Evolutionary conservation across 2,888 invertebrate genomes (phyloP).

Genomic region (Ectobius pallidus): DNA sequence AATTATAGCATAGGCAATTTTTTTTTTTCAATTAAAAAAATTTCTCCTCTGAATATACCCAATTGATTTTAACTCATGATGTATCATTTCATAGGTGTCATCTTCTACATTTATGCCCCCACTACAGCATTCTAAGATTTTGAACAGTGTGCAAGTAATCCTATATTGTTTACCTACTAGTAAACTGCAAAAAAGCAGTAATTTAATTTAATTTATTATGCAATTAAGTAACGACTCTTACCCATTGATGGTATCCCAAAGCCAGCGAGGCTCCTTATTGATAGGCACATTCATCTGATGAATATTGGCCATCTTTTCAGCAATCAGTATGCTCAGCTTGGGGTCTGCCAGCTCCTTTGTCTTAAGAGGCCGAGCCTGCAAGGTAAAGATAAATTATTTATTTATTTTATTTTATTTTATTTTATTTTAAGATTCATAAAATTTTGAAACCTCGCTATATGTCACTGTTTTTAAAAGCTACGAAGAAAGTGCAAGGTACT

Average conservation of each 20-base stretch:
- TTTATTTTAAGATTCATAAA: neutral
- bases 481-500: neutral
- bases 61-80: too few species aligned
- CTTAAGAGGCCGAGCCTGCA: slow-evolving; percentile 61
- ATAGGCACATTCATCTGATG: slow-evolving; percentile 65
- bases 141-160: too few species aligned
- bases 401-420: neutral
- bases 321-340: slow-evolving; percentile 59
- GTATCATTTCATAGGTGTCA: too few species aligned
- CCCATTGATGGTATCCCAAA: slow-evolving; percentile 59
- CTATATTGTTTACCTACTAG: too few species aligned
- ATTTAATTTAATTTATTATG: too few species aligned
- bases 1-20: too few species aligned
- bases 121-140: too few species aligned
- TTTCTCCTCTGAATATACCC: too few species aligned
- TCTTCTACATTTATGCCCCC: too few species aligned
- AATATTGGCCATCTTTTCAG: slow-evolving; percentile 62
- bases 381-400: slow-evolving; percentile 27
- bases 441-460: neutral
- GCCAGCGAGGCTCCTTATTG: slow-evolving; percentile 64
- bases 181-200: too few species aligned
- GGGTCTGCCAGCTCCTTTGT: slow-evolving; percentile 59
- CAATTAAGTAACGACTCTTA: slow-evolving; percentile 13
- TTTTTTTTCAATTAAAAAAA: too few species aligned
- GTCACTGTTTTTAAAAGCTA: neutral